Evolutionary conservation across 2,113 vertebrate species (phyloP).

Genomic region (Nycticorax nycticorax): DNA sequence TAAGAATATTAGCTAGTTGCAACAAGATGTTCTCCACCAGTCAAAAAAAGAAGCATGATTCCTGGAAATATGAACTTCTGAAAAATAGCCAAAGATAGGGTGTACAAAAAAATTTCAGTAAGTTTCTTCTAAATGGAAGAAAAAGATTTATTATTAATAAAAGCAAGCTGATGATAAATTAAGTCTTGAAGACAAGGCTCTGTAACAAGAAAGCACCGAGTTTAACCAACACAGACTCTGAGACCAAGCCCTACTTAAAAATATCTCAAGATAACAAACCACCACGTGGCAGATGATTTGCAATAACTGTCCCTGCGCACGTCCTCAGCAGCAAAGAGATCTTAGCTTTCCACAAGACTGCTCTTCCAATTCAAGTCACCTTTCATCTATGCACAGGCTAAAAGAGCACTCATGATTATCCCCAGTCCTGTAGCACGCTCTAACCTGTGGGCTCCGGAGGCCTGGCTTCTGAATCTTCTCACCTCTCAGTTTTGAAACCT

Average conservation of each 20-base stretch:
- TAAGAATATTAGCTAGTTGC: neutral
- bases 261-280: neutral
- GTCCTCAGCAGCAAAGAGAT: neutral
- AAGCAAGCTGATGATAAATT: neutral
- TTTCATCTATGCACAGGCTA: neutral
- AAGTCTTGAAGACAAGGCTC: neutral
- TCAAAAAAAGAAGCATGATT: neutral
- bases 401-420: neutral
- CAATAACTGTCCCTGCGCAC: accelerated
- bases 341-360: neutral
- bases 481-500: neutral
- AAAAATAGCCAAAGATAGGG: neutral
- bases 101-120: neutral
- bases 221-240: neutral
- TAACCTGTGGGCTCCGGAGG: neutral
- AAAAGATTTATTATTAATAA: neutral
- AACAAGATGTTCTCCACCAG: neutral
- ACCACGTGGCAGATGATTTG: neutral
- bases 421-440: too few species aligned
- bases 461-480: neutral
- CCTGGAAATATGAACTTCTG: neutral
- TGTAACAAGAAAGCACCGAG: neutral
- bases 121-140: neutral
- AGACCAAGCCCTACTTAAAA: neutral
- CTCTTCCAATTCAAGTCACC: neutral